Percentiles rank a stretch among this genome's conserved stretches.
Evolutionary conservation across 1,140 invertebrate genomes (phyloP).

Genomic region (Dreissena rostriformis): DNA sequence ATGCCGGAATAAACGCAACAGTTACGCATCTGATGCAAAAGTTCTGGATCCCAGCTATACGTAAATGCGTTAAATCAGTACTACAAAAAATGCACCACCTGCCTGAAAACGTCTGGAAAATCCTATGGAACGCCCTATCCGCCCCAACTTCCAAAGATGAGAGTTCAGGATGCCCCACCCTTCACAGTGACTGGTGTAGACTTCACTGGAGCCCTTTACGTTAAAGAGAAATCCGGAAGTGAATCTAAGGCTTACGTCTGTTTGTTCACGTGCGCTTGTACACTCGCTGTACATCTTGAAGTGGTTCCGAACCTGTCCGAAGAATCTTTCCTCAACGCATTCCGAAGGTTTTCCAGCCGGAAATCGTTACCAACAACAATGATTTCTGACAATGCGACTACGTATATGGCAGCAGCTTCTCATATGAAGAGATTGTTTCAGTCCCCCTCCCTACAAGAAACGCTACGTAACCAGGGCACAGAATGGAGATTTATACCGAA

Average conservation of each 20-base stretch:
- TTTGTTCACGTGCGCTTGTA: neutral
- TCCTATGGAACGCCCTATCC: neutral
- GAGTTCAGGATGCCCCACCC: too few relatives aligned
- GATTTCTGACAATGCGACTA: neutral
- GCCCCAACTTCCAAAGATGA: too few relatives aligned
- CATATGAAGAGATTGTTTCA: neutral
- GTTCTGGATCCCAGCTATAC: constrained; percentile 8
- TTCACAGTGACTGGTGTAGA: too few relatives aligned
- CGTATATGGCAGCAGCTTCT: neutral
- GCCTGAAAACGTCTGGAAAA: neutral
- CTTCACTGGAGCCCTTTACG: too few relatives aligned
- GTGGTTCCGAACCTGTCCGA: neutral
- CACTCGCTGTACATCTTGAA: too few relatives aligned
- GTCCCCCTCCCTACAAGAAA: too few relatives aligned
- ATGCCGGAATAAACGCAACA: neutral
- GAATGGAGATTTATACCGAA: too few relatives aligned
- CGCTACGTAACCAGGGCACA: too few relatives aligned
- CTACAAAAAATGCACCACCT: neutral
- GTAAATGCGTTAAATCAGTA: neutral
- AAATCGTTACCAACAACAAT: neutral
- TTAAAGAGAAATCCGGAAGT: too few relatives aligned
- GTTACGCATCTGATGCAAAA: neutral
- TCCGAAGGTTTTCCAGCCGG: too few relatives aligned
- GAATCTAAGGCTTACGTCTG: neutral
- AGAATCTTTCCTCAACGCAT: neutral